phyloP scores from a whole-genome alignment of 2,888 invertebrate species.

The Melikaiella ostensackeni region DNA sequence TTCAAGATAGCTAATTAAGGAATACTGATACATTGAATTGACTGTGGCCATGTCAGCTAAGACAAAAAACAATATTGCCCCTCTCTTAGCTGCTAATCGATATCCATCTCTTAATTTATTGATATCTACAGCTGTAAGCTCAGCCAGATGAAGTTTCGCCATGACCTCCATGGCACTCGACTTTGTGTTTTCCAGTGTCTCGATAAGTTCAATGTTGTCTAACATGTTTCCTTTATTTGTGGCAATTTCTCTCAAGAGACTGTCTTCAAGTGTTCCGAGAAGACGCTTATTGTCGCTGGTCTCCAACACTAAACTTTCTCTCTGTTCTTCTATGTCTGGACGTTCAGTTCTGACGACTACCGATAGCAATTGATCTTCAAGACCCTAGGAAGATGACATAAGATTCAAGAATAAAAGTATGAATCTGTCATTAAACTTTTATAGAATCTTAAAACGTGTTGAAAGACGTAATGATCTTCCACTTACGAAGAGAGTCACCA shows the following conservation, averaged over 20 bases:
- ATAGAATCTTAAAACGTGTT: not conserved
- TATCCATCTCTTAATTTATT: constrained; percentile 91
- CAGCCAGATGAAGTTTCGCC: constrained; percentile 87
- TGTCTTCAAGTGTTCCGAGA: constrained; percentile 90
- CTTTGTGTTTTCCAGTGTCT: constrained; percentile 93
- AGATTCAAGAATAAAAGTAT: not conserved
- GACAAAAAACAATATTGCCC: constrained; percentile 94
- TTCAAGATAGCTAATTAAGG: constrained; percentile 89
- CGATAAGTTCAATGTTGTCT: constrained; percentile 91
- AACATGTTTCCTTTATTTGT: constrained; percentile 95
- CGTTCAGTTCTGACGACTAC: constrained; percentile 93
- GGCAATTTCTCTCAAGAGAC: constrained; percentile 89
- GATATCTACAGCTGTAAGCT: constrained; percentile 87
- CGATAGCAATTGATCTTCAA: constrained; percentile 94
- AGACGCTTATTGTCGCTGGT: constrained; percentile 92
- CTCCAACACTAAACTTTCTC: constrained; percentile 89
- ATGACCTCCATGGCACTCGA: constrained; percentile 89
- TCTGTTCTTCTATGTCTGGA: constrained; percentile 91
- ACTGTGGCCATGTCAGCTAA: constrained; percentile 93
- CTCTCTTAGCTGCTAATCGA: constrained; percentile 89
- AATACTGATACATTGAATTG: constrained; percentile 96
- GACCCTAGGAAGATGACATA: constrained; percentile 79
- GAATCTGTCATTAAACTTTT: not conserved
- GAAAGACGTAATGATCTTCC: not conserved
- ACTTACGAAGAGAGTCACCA: constrained; percentile 87